Evolutionary conservation across 2,113 vertebrate genomes (phyloP), one percentile per base, ranked within the genome.

Genomic region (Percopsis transmontana): DNA sequence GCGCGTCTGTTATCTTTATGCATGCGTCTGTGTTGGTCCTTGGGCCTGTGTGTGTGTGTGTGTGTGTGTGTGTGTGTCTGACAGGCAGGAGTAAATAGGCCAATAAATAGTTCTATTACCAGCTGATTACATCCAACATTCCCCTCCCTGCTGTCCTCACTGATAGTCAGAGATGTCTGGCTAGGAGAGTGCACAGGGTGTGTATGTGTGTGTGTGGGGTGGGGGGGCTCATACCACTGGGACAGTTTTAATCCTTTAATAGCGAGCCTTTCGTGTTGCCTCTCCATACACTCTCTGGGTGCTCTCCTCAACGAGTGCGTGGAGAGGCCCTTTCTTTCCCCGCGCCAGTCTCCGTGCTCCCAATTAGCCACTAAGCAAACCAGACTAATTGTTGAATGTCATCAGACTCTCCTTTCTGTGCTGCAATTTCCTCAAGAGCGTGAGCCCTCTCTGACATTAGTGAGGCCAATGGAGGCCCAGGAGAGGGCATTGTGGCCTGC

Each of bases 1-100:
- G 45, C 45, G 45, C 58, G 89, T 86, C 82, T 84, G 47, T 90
- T 85, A 87, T n/a, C n/a, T 90, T 38, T 89, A 90, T 48, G 48
- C 48, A 60, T 54, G 59, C 19, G 59, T 51, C 51, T 45, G n/a
- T 39, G 18, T 65, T 20, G 20, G 47, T 72, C 33, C 51, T 41
- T 72, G 53, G 50, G 45, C 42, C 27, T 58, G 16, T 57, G 42
- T 16, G 24, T 47, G 50, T 24, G 55, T 24, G 59, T 27, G 53
- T 44, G 42, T 39, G 53, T 39, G 55, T 42, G 33, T 41, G 60
- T 13, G 24, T 21, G 15, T 54, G 63, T 14, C 41, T 66, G 48
- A 48, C 23, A 62, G 4, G 41, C 19, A 27, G 47, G 60, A 66
- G 50, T 18, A 48, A 48, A 72, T 73, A 72, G 58, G 41, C 54